phyloP scores from a whole-genome alignment of 2,797 vertebrate species.

The Malacoraja senta region DNA sequence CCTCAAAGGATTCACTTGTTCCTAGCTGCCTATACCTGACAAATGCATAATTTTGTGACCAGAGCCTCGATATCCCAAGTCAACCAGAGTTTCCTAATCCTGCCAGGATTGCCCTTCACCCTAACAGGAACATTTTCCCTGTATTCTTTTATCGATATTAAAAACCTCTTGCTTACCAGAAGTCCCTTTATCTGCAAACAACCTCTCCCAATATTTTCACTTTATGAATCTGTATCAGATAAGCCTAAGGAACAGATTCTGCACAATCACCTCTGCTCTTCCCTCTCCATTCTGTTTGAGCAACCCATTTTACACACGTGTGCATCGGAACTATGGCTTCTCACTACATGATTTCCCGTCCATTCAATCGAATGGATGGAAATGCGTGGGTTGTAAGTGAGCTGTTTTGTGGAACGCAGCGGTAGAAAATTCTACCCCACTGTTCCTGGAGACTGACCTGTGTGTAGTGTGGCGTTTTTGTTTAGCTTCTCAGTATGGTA shows the following conservation, averaged over 20 bases:
- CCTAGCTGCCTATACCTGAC: too few species aligned
- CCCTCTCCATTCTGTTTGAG: not conserved
- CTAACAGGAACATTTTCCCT: too few species aligned
- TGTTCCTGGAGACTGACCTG: not conserved
- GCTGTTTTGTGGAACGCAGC: not conserved
- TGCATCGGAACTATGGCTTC: not conserved
- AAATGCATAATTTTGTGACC: too few species aligned
- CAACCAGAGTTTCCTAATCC: too few species aligned
- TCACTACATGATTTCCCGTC: not conserved
- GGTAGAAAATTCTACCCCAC: not conserved
- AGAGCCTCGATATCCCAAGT: too few species aligned
- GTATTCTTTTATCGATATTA: too few species aligned
- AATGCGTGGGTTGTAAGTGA: not conserved
- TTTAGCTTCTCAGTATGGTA: too few species aligned
- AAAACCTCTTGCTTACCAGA: too few species aligned
- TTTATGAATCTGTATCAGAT: not conserved
- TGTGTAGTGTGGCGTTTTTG: too few species aligned
- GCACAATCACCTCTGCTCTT: not conserved
- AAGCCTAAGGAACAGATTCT: not conserved
- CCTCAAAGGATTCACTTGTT: too few species aligned
- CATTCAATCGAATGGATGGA: not conserved
- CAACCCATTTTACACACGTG: not conserved
- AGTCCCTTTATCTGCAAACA: too few species aligned
- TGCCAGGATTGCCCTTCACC: too few species aligned
- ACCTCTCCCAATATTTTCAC: not conserved